Percentiles rank a stretch among this genome's conserved stretches.
Evolutionary conservation across 2,888 invertebrate species (phyloP).

Genomic region (Coelopa pilipes): DNA sequence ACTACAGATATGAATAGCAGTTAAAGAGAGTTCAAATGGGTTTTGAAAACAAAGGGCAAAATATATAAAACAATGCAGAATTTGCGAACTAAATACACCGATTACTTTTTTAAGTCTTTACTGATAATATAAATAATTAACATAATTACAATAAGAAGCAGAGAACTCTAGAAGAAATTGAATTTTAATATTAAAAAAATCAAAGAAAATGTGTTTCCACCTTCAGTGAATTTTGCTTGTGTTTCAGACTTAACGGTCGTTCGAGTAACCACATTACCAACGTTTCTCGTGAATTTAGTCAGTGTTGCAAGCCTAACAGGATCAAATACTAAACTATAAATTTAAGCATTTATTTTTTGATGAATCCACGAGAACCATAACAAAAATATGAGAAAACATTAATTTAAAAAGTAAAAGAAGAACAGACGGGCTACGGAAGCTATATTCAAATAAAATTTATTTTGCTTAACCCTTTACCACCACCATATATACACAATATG

Average conservation of each 20-base stretch:
- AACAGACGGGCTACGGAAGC: neutral
- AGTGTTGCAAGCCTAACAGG: too few species aligned
- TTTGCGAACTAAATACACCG: constrained; percentile 33
- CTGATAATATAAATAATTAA: neutral
- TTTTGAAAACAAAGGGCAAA: constrained; percentile 28
- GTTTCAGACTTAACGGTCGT: constrained; percentile 14
- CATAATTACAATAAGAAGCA: neutral
- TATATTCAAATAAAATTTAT: neutral
- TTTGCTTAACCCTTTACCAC: neutral
- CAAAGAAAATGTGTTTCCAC: constrained; percentile 21
- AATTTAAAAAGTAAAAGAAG: too few species aligned
- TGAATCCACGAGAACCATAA: neutral
- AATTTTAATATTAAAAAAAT: neutral
- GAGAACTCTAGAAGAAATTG: neutral
- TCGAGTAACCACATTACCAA: constrained; percentile 4
- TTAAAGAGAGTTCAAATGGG: constrained; percentile 9
- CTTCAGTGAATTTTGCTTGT: neutral
- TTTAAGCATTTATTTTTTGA: constrained; percentile 22
- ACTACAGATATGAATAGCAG: constrained; percentile 7
- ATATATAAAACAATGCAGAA: constrained; percentile 21
- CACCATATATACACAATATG: too few species aligned
- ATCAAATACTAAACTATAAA: neutral
- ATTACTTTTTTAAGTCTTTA: constrained; percentile 36
- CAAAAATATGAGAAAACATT: constrained; percentile 5
- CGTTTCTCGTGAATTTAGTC: neutral